Base-by-base conservation (phyloP, 2,888 invertebrate species). In the Petrolisthes manimaculis region DNA sequence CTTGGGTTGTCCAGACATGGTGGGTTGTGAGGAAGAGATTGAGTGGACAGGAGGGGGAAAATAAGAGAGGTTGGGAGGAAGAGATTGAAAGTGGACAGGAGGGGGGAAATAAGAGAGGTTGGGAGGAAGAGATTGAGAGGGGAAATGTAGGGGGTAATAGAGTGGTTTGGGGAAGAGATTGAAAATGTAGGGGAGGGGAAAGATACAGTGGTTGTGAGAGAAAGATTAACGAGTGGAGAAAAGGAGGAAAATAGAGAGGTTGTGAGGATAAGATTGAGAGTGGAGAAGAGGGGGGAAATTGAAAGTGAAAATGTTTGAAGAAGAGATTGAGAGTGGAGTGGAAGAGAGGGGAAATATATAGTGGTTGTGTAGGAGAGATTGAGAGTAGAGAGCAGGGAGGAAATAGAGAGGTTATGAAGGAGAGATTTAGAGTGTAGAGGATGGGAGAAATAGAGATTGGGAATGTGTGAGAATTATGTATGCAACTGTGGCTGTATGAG, bases 1-100 rank as follows among this genome's bases (percentile, higher is more conserved):
- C 95, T 97, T 92, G 95, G 96, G 92, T 96, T 95, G 92, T 95
- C 96, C 37, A 94, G 96, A 92, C 95, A 95, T 94, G 95, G 95
- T 95, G 93, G 78, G 96, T 67, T n/a, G 69, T n/a, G 53, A 24
- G 18, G 53, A 18, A 37, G 67, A 56, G 21, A 51, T 21, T 53
- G 56, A 61, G 18, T n/a, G 55, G 24, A 74, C 51, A 24, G 9
- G 53, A 85, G 69, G 18, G 67, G 53, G 84, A 9, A 77, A 77
- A 55, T 53, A 77, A 67, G 18, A 84, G 53, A 67, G 77, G 51
- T 9, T 74, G 77, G 14, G 4, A 12, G 24, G 61, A 75, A n/a
- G 21, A 37, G 61, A n/a, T 24, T 56, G 5, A 56, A 4, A 24
- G 51, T 51, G 83, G 74, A 21, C 18, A 21, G 55, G 78, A 51